Base-by-base conservation (phyloP, 1,140 invertebrate genomes). In the Cardiocondyla obscurior region DNA sequence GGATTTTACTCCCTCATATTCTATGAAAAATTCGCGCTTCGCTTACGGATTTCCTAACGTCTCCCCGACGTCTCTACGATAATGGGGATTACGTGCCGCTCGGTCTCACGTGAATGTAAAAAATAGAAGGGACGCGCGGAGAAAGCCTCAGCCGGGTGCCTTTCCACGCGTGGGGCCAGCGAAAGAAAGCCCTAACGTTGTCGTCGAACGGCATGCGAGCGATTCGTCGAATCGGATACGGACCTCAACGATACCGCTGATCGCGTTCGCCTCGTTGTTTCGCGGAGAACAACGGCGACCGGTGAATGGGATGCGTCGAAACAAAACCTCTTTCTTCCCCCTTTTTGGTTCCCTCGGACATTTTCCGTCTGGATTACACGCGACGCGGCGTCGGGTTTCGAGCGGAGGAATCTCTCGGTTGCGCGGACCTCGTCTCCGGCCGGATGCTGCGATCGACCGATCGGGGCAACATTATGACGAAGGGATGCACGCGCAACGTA, bases 51-150 rank as follows among this genome's bases (percentile, higher is more conserved):
- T 79, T 67, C 36, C 33, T 39, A 79, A 79, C 60, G 22, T 79
- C 49, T 8, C 49, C n/a, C n/a, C 51, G n/a, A 39, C 62, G 62
- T 79, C 62, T 53, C 62, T 53, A 55, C 16, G 74, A 79, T 79
- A 79, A 79, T 79, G 62, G 62, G 28, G 74, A 67, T 79, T 69
- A 79, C 74, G 74, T 79, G 74, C 62, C 62, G 19, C 3, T 8
- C 33, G 62, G 46, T 25, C 60, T 69, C 49, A 69, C 33, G 62
- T 42, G 25, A n/a, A 10, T 19, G 74, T 79, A 79, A 79, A 69
- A 79, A 79, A 79, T 69, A 69, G 62, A 69, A 79, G 62, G 55
- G 74, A 79, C 74, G 74, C 74, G 60, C 3, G n/a, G 28, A 28
- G 74, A 53, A 79, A 53, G 33, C n/a, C 3, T 79, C 46, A 51